Conservation (phyloP, 1,140 invertebrate genomes). For the Lucilia sericata region DNA sequence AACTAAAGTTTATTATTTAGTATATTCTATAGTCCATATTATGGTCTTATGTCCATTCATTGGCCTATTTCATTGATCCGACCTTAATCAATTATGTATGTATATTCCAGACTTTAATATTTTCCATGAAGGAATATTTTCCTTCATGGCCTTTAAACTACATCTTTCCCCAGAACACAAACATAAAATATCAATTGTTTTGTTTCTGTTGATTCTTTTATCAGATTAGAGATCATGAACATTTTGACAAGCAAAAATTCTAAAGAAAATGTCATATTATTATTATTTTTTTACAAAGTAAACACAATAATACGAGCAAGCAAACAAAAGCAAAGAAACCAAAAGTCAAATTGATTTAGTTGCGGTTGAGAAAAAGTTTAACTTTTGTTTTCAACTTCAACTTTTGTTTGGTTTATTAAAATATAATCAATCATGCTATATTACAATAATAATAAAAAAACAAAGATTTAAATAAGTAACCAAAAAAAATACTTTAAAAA, state of each 20-base stretch:
- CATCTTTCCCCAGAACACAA: not conserved
- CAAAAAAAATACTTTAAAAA: too few relatives aligned
- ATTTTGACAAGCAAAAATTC: not conserved
- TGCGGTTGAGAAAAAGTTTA: not conserved
- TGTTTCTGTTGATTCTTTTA: not conserved
- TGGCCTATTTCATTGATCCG: too few relatives aligned
- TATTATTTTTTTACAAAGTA: not conserved
- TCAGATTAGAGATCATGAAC: not conserved
- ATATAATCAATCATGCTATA: not conserved
- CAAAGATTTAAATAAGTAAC: not conserved
- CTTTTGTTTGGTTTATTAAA: not conserved
- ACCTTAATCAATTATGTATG: too few relatives aligned
- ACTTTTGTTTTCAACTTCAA: not conserved
- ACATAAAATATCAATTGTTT: not conserved
- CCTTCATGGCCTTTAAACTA: too few relatives aligned
- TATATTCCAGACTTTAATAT: too few relatives aligned
- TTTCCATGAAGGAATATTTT: too few relatives aligned
- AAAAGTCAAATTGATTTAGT: too few relatives aligned
- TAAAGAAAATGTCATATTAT: not conserved
- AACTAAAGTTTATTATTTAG: too few relatives aligned
- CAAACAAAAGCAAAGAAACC: too few relatives aligned
- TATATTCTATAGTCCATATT: too few relatives aligned
- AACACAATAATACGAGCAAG: too few relatives aligned
- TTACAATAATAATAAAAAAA: not conserved
- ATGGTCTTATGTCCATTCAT: too few relatives aligned